Evolutionary conservation across 2,797 vertebrate genomes (phyloP), one percentile per base, ranked within the genome.

Genomic region (Myripristis murdjan): DNA sequence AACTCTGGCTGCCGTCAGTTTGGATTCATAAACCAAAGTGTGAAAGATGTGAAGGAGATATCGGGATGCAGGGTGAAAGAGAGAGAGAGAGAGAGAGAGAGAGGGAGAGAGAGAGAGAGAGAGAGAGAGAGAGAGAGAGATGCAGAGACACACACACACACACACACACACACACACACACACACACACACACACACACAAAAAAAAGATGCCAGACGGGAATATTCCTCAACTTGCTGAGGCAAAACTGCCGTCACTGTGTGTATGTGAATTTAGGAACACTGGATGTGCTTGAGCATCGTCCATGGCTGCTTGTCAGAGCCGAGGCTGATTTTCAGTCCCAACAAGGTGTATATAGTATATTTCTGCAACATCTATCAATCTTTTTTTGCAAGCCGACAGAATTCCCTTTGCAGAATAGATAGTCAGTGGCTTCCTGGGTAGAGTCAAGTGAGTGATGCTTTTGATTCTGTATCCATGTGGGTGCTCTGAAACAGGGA

Each of bases 1-100:
- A 73, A 76, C 53, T 64, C 63, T 81, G 74, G 58, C 66, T 85
- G 57, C 60, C 33, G n/a, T 86, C 83, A 82, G 55, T 77, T 80
- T 88, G 75, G 75, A 70, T 81, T 82, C 70, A 71, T 75, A 75
- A 83, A 82, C 70, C 80, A 78, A 85, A 88, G 68, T 58, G 28
- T 71, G 65, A 69, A 67, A 78, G 84, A 84, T 83, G 72, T 73
- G 73, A 82, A 20, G 28, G 49, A 76, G 73, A 69, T 56, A 66
- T 64, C 11, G 20, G 60, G 73, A 81, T 75, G 72, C 65, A 56
- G 68, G 59, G 33, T 66, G 59, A 64, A 70, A 63, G 61, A 63
- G 47, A 28, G 24, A 5, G 39, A n/a, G 37, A 4, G 52, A 28
- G 15, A 1, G 23, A 46, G 22, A 26, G 39, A 18, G 5, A 64